Percentiles rank a stretch among this genome's conserved stretches.
phyloP scores from a whole-genome alignment of 2,113 vertebrate genomes.

The Ptyas mucosa region DNA sequence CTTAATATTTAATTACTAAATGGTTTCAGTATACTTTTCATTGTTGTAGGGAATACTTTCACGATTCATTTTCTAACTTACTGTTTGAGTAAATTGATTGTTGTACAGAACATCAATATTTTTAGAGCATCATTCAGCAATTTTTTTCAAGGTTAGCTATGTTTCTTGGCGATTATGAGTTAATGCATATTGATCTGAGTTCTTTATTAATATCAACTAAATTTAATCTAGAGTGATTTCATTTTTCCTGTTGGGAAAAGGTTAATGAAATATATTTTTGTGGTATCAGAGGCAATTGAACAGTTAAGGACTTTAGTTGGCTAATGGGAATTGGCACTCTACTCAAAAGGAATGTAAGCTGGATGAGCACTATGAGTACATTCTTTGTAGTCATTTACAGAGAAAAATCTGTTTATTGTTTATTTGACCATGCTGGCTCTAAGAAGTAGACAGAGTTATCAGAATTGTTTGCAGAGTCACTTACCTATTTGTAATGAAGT shows the following conservation, averaged over 20 bases:
- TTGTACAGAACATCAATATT: neutral
- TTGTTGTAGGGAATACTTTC: neutral
- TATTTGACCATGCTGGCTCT: neutral
- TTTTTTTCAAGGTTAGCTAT: neutral
- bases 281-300: neutral
- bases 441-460: neutral
- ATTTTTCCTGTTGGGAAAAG: neutral
- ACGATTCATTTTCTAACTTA: neutral
- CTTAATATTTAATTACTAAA: neutral
- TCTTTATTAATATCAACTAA: neutral
- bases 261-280: neutral
- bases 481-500: neutral
- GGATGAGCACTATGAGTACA: neutral
- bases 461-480: neutral
- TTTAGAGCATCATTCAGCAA: neutral
- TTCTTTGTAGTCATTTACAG: neutral
- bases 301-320: neutral
- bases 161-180: neutral
- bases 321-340: neutral
- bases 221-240: too few relatives aligned
- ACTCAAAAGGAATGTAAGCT: neutral
- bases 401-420: neutral
- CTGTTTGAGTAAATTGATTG: neutral
- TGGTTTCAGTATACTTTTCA: neutral
- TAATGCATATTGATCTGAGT: neutral